phyloP scores from a whole-genome alignment of 1,140 invertebrate species.

The Lepidotrigona ventralis region DNA sequence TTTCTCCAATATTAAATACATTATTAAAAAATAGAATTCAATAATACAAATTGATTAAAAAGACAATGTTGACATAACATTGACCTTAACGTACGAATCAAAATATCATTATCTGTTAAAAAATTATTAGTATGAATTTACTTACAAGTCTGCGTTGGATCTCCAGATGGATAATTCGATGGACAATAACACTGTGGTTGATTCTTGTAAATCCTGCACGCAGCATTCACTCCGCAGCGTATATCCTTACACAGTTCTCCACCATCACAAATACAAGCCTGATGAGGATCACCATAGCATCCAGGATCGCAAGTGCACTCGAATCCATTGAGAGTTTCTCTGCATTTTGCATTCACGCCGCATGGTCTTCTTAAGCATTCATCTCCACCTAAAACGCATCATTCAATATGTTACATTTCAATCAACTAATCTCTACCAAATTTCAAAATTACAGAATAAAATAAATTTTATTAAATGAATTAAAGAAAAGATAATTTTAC shows the following conservation, averaged over 20 bases:
- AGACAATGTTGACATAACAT: too few species aligned
- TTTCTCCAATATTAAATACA: too few species aligned
- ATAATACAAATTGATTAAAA: too few species aligned
- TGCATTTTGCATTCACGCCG: slow-evolving; percentile 90
- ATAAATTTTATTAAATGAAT: too few species aligned
- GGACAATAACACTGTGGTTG: slow-evolving; percentile 92
- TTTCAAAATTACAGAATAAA: too few species aligned
- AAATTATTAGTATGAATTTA: slow-evolving; percentile 3
- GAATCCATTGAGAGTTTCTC: slow-evolving; percentile 85
- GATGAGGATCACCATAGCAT: slow-evolving; percentile 90
- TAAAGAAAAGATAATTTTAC: too few species aligned
- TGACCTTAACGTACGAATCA: too few species aligned
- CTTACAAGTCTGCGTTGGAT: slow-evolving; percentile 92
- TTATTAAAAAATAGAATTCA: too few species aligned
- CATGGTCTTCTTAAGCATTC: slow-evolving; percentile 90
- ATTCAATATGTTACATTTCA: neutral
- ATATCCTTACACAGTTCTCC: slow-evolving; percentile 85
- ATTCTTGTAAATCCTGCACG: slow-evolving; percentile 85
- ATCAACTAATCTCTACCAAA: too few species aligned
- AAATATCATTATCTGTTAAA: neutral
- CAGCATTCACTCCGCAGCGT: slow-evolving; percentile 90
- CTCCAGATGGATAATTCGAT: slow-evolving; percentile 88
- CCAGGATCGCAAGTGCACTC: slow-evolving; percentile 89
- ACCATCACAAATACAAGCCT: slow-evolving; percentile 88
- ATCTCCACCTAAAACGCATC: slow-evolving; percentile 78